These are phyloP conservation scores for Aleiodes leptofemur DNA, from an alignment of 2,888 invertebrate species.

Conservation along the genomic window DNA sequence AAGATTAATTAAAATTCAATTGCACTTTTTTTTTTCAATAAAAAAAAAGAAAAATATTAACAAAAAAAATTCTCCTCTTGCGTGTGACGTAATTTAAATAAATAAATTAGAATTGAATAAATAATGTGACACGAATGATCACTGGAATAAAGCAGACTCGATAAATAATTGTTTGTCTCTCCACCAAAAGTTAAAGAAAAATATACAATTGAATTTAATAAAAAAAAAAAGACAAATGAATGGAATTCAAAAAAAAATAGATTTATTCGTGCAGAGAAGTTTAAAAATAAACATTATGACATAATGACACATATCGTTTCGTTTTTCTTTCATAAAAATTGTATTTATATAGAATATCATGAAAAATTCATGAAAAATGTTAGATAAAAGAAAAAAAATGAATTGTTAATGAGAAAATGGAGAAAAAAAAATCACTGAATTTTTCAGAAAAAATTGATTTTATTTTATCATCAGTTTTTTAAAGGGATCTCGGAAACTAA, in stretches of 20 bases:
- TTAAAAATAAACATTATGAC: slow-evolving; percentile 44
- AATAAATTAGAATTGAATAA: slow-evolving; percentile 15
- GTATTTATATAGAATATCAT: slow-evolving; percentile 51
- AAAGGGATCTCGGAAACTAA: too few relatives aligned
- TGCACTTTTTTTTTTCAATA: too few relatives aligned
- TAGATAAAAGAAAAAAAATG: neutral
- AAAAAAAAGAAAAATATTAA: slow-evolving; percentile 34
- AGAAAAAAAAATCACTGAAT: slow-evolving; percentile 24
- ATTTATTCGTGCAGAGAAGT: slow-evolving; percentile 32
- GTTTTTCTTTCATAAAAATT: slow-evolving; percentile 52
- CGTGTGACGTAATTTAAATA: slow-evolving; percentile 4
- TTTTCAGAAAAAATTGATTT: neutral
- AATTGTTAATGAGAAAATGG: neutral
- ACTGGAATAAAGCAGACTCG: slow-evolving; percentile 50
- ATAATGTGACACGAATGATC: slow-evolving; percentile 11
- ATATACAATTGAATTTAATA: slow-evolving; percentile 52
- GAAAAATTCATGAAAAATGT: slow-evolving; percentile 32
- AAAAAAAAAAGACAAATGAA: slow-evolving; percentile 43
- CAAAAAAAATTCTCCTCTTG: slow-evolving; percentile 37
- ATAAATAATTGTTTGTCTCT: slow-evolving; percentile 49
- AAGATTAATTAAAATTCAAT: too few relatives aligned
- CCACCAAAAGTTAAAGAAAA: slow-evolving; percentile 47
- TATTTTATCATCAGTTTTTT: too few relatives aligned
- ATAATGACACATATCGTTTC: slow-evolving; percentile 65
- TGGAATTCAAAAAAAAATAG: slow-evolving; percentile 59